Base-by-base conservation (phyloP, 2,113 vertebrate species). In the Sarotherodon lohbergeri region DNA sequence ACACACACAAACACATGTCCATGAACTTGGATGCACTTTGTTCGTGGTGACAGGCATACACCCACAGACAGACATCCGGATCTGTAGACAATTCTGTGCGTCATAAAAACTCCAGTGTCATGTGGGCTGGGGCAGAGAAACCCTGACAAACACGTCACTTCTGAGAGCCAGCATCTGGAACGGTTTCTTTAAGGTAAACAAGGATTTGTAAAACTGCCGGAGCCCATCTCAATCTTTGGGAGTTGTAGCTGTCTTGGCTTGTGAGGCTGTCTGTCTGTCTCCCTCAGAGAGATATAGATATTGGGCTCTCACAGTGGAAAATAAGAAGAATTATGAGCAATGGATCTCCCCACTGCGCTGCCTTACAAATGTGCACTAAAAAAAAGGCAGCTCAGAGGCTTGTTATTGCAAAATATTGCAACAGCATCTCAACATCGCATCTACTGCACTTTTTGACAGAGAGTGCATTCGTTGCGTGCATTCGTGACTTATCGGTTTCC, bases 301-400 rank as follows among this genome's bases (percentile, higher is more conserved):
- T 91, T 89, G 85, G 89, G 76, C 82, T 90, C 78, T 78, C 83
- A 17, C 5, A 14, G 19, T 82, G 90, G 91, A 95, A 93, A 94
- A 92, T 68, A 57, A 50, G 80, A 86, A 88, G 87, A 91, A 91
- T 93, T 92, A 89, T 87, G 90, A 94, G 85, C 79, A 86, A 83
- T 46, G 71, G 54, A 87, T 89, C 52, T 82, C 43, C 59, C 52
- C n/a, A 86, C 50, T 48, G 17, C 52, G 34, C 90, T 89, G 86
- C 52, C 22, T 61, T 80, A 6, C 39, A 86, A 80, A 83, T 82
- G 50, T 84, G 50, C 85, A 81, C 22, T 84, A 41, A 79, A 61
- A 90, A 92, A 83, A 68, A 8, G 73, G 54, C 52, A 32, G 59
- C 83, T 80, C 48, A 36, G n/a, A 55, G 86, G 85, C 57, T 86